phyloP scores from a whole-genome alignment of 2,888 invertebrate species.

The Gastracanthus pulcherrimus region DNA sequence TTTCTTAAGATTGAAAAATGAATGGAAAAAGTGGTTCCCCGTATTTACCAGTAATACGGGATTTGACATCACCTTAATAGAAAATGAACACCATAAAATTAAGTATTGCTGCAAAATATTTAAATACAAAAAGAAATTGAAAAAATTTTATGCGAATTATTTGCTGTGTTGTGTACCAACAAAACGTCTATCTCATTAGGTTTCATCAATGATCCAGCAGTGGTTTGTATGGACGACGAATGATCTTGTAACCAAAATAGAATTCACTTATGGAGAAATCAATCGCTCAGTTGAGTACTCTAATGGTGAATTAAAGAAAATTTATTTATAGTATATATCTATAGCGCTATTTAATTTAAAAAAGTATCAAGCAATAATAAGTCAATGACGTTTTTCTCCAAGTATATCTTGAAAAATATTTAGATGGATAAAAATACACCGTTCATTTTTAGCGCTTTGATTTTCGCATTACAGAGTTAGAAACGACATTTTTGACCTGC shows the following conservation, averaged over 20 bases:
- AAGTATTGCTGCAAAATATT: too few relatives aligned
- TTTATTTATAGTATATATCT: background rate
- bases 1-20: too few relatives aligned
- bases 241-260: constrained; percentile 11
- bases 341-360: background rate
- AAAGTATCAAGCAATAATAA: background rate
- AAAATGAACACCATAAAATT: too few relatives aligned
- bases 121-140: too few relatives aligned
- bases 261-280: background rate
- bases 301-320: background rate
- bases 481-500: constrained; percentile 7
- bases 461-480: constrained; percentile 18
- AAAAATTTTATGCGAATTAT: too few relatives aligned
- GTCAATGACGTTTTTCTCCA: background rate
- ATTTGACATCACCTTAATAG: too few relatives aligned
- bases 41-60: too few relatives aligned
- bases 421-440: background rate
- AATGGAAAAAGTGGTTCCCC: too few relatives aligned
- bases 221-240: background rate
- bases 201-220: too few relatives aligned
- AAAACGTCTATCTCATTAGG: too few relatives aligned
- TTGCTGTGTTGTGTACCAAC: too few relatives aligned
- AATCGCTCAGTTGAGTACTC: background rate
- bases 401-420: background rate
- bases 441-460: constrained; percentile 37